Evolutionary conservation across 1,140 invertebrate genomes (phyloP).

Genomic region (Ditylenchus dipsaci): DNA sequence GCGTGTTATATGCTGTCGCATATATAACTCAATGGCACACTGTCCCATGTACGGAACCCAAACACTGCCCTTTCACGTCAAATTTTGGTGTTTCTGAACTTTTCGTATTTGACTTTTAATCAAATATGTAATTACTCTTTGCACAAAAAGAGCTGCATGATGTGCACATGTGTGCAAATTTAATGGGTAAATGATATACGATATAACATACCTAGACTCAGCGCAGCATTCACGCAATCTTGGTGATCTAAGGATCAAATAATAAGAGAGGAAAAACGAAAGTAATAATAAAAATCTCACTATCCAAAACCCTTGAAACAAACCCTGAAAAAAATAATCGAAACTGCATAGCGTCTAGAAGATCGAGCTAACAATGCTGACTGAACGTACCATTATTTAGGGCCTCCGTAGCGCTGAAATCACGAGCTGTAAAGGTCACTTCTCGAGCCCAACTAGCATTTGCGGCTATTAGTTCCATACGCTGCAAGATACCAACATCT

Average conservation of each 20-base stretch:
- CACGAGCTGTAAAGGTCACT: conserved; percentile 78
- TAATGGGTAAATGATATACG: conserved; percentile 29
- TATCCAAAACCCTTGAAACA: conserved; percentile 40
- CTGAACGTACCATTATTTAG: conserved; percentile 66
- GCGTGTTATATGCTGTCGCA: too few relatives aligned
- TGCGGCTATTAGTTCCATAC: conserved; percentile 85
- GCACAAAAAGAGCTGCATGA: too few relatives aligned
- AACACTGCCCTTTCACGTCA: too few relatives aligned
- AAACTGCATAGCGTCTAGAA: background rate
- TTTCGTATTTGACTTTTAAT: too few relatives aligned
- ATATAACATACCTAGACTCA: conserved; percentile 32
- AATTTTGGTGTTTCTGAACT: too few relatives aligned
- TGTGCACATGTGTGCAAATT: too few relatives aligned
- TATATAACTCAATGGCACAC: too few relatives aligned
- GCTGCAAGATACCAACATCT: conserved; percentile 86
- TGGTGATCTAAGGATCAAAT: too few relatives aligned
- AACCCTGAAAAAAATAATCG: conserved; percentile 22
- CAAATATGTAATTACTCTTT: too few relatives aligned
- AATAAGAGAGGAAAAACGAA: too few relatives aligned
- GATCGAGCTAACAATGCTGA: background rate
- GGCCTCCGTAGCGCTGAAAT: conserved; percentile 76
- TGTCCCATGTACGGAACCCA: too few relatives aligned
- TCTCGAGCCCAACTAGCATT: conserved; percentile 80
- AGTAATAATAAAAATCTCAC: too few relatives aligned
- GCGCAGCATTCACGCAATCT: conserved; percentile 7